phyloP scores from a whole-genome alignment of 2,888 invertebrate genomes.

The Hyppa rectilinea region DNA sequence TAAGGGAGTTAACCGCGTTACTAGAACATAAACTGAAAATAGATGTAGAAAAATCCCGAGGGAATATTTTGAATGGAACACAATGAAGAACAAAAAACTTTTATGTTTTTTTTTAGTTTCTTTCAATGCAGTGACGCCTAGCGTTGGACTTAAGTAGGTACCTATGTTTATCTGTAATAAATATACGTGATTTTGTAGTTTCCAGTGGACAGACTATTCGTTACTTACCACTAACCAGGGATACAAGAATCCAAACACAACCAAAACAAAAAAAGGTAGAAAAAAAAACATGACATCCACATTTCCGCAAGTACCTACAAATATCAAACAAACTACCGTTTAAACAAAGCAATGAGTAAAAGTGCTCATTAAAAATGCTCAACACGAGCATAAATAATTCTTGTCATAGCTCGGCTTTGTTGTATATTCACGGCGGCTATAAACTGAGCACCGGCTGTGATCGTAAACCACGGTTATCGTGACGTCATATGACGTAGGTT shows the following conservation, averaged over 20 bases:
- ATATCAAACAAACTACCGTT: conserved; percentile 24
- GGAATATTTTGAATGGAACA: background rate
- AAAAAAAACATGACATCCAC: background rate
- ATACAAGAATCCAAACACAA: background rate
- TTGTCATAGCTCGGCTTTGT: conserved; percentile 43
- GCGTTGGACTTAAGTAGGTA: background rate
- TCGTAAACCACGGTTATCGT: conserved; percentile 51
- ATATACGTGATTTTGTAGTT: background rate
- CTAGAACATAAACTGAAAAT: conserved; percentile 10
- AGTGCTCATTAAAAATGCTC: conserved; percentile 47
- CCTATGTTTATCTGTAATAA: background rate
- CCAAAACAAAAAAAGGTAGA: background rate
- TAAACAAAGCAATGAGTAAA: conserved; percentile 31
- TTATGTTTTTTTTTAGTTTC: background rate
- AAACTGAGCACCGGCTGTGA: conserved; percentile 49
- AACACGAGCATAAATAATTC: conserved; percentile 52
- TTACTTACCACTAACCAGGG: too few species aligned
- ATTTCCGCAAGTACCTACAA: conserved; percentile 2
- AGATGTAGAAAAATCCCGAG: background rate
- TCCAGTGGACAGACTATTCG: background rate
- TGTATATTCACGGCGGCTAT: conserved; percentile 61
- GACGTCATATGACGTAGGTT: conserved; percentile 41
- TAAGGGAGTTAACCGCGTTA: background rate
- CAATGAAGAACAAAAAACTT: background rate
- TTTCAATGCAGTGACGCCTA: background rate